Evolutionary conservation across 2,888 invertebrate species (phyloP), one percentile per base, ranked within the genome.

Genomic region (Caenorhabditis auriculariae): DNA sequence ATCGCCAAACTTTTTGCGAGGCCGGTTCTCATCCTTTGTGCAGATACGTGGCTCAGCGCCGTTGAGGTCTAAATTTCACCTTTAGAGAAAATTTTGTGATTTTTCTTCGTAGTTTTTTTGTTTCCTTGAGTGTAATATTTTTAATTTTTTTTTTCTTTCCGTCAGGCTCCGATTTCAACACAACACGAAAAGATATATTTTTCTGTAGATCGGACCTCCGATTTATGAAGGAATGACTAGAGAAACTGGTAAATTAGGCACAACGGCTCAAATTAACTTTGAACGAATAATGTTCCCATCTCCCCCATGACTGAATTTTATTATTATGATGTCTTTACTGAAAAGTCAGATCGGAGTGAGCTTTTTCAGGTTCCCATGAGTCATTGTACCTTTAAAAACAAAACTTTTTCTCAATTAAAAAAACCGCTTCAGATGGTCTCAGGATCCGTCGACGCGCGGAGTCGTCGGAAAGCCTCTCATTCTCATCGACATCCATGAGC

Each of bases 11-110:
- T 74, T 84, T 6, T 61, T 76, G n/a, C 46, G 65, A n/a, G 81
- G 81, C 12, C 54, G 74, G 23, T 82, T 79, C 67, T 49, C 93
- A 68, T 90, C 94, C 0, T 96, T 94, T 85, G 94, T 95, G 0
- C 96, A 98, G 86, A 89, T 94, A 88, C 87, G 98, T 59, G 98
- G 98, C 0, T 96, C 96, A 0, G 90, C 98, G 73, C 96, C 70
- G 17, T 48, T 70, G 49, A 47, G 60, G 60, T 60, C n/a, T n/a
- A n/a, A n/a, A 28, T 29, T n/a, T 23, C 23, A 29, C 17, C 17
- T 45, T n/a, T 24, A 17, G 19, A 1, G 12, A 45, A 9, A 15
- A 15, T 1, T 26, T 12, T 21, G 1, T 41, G 12, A 21, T n/a
- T n/a, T 21, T 15, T 27, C 1, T 17, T 32, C 27, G 15, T 45